These are phyloP conservation scores for Taenioides sp. DNA, from an alignment of 2,797 vertebrate species.

Conservation along the genomic window DNA sequence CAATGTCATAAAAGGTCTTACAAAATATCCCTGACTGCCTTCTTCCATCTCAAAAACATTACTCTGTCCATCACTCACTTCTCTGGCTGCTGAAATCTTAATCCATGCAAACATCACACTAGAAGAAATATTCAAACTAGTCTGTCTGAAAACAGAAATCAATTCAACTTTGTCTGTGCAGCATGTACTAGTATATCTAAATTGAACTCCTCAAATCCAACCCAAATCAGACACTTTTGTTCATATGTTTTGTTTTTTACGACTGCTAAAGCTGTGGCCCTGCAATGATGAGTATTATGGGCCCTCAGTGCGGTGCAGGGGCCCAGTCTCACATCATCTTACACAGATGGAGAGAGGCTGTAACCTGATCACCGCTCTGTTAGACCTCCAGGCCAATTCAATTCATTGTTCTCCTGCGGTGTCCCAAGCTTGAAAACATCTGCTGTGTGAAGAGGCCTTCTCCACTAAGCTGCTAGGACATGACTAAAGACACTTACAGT, in stretches of 20 bases:
- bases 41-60: no score
- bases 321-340: constrained; percentile 39
- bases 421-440: constrained; percentile 73
- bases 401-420: constrained; percentile 72
- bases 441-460: constrained; percentile 48
- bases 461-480: neutral
- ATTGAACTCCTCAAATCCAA: no score
- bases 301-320: neutral
- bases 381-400: constrained; percentile 71
- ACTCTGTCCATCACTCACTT: no score
- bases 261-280: constrained; percentile 20
- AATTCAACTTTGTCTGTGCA: no score
- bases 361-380: constrained; percentile 73
- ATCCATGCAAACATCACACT: no score
- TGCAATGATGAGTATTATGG: constrained; percentile 7
- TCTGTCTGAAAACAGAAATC: no score
- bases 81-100: no score
- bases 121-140: no score
- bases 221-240: neutral
- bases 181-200: no score
- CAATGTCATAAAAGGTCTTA: no score
- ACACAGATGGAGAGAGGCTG: constrained; percentile 73
- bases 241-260: neutral
- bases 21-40: no score
- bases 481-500: neutral